Conservation (phyloP, 1,140 invertebrate genomes). For the Bombus vancouverensis region DNA sequence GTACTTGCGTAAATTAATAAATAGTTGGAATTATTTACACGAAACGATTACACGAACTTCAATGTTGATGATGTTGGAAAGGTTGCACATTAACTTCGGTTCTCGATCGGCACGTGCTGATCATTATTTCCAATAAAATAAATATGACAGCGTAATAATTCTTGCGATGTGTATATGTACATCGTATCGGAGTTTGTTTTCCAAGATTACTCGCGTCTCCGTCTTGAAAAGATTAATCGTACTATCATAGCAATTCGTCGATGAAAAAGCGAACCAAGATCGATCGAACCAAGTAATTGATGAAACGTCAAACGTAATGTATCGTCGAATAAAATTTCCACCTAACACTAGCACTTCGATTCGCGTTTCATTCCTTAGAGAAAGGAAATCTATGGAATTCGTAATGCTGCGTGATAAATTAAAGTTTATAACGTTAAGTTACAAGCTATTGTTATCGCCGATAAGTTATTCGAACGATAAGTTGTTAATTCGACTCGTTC, state of each 20-base stretch:
- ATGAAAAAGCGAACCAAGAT: conserved; percentile 31
- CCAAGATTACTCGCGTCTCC: not conserved
- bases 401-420: not conserved
- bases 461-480: not conserved
- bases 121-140: not conserved
- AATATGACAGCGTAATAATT: not conserved
- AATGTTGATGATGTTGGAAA: too few species aligned
- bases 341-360: not conserved
- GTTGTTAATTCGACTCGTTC: not conserved
- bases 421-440: not conserved
- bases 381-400: not conserved
- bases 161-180: rapidly evolving
- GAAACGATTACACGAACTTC: not conserved
- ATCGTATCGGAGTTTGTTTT: not conserved
- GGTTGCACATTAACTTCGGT: not conserved
- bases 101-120: not conserved
- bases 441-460: not conserved
- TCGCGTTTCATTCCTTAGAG: not conserved
- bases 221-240: conserved; percentile 18
- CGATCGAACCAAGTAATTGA: conserved; percentile 22
- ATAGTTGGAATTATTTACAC: not conserved
- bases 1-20: conserved; percentile 14
- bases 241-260: not conserved
- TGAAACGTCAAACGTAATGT: conserved; percentile 20
- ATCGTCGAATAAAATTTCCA: conserved; percentile 2